These are phyloP conservation scores for Drosophila malerkotliana DNA, from an alignment of 1,140 invertebrate genomes.

Conservation along the genomic window DNA sequence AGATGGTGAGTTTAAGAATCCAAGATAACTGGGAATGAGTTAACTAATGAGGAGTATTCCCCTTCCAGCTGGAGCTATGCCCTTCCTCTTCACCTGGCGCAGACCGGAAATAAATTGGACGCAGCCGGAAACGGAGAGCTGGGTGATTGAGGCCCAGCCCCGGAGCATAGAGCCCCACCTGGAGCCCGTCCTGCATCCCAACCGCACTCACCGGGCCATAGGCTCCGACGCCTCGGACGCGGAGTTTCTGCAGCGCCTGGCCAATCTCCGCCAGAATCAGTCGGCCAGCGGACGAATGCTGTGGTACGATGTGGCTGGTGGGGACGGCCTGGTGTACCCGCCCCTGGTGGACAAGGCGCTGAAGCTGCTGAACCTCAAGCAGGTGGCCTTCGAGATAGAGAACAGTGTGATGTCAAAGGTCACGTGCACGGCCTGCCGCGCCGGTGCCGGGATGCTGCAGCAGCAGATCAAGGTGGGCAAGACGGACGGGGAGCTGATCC, in stretches of 20 bases:
- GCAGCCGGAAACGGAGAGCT: conserved; percentile 84
- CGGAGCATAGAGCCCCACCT: conserved; percentile 85
- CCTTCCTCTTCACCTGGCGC: conserved; percentile 67
- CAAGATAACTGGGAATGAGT: background rate
- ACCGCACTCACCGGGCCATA: conserved; percentile 84
- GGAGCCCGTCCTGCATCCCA: conserved; percentile 78
- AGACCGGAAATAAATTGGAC: conserved; percentile 85
- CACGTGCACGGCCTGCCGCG: conserved; percentile 95
- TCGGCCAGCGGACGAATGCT: conserved; percentile 87
- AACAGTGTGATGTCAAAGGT: conserved; percentile 96
- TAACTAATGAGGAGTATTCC: background rate
- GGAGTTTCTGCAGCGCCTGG: conserved; percentile 85
- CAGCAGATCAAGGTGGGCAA: conserved; percentile 93
- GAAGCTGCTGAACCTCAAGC: conserved; percentile 91
- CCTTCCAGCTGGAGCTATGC: conserved; percentile 44
- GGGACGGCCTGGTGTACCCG: conserved; percentile 88
- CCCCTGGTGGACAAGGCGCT: conserved; percentile 92
- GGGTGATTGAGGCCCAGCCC: conserved; percentile 85
- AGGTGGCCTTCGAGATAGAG: conserved; percentile 94
- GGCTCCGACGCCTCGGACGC: conserved; percentile 84
- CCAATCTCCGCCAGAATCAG: conserved; percentile 79
- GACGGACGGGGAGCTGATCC: conserved; percentile 93
- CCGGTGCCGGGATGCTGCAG: conserved; percentile 92
- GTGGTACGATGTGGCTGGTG: conserved; percentile 88
- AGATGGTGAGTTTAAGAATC: conserved; percentile 50